Conservation (phyloP, 2,888 invertebrate species). For the Agapostemon virescens region DNA sequence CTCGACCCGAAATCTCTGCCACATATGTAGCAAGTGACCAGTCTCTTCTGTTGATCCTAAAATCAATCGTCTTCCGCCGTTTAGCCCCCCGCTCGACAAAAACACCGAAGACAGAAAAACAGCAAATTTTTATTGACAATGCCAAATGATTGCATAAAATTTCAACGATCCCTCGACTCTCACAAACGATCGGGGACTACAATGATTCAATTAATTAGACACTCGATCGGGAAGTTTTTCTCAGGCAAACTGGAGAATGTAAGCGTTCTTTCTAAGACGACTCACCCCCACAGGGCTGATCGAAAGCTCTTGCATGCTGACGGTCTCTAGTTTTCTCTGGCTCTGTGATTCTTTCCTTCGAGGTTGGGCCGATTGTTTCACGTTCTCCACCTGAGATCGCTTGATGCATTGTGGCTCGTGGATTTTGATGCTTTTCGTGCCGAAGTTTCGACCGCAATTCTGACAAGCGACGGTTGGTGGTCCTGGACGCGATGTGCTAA, state of each 20-base stretch:
- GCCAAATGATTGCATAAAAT: conserved; percentile 12
- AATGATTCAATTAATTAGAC: conserved; percentile 26
- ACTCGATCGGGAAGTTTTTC: background rate
- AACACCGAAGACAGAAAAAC: conserved; percentile 15
- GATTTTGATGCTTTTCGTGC: conserved; percentile 84
- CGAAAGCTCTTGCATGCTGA: conserved; percentile 28
- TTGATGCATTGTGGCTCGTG: conserved; percentile 87
- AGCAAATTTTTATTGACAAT: conserved; percentile 33
- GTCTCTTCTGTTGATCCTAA: conserved; percentile 66
- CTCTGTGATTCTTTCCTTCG: conserved; percentile 22
- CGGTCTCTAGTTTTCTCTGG: conserved; percentile 21
- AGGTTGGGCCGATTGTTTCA: conserved; percentile 2
- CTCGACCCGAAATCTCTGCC: conserved; percentile 85
- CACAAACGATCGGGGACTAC: background rate
- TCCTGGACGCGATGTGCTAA: conserved; percentile 28
- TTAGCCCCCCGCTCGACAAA: conserved; percentile 4
- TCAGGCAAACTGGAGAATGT: conserved; percentile 43
- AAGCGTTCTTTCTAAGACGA: conserved; percentile 50
- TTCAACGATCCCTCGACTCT: background rate
- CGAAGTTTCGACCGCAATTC: conserved; percentile 86
- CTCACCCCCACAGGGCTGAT: conserved; percentile 65
- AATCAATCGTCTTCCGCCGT: conserved; percentile 43
- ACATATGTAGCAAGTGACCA: conserved; percentile 85
- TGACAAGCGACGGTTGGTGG: conserved; percentile 82
- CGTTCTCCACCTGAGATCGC: conserved; percentile 84